Conservation (phyloP, 2,113 vertebrate species). For the Coptodon bakossiorum region DNA sequence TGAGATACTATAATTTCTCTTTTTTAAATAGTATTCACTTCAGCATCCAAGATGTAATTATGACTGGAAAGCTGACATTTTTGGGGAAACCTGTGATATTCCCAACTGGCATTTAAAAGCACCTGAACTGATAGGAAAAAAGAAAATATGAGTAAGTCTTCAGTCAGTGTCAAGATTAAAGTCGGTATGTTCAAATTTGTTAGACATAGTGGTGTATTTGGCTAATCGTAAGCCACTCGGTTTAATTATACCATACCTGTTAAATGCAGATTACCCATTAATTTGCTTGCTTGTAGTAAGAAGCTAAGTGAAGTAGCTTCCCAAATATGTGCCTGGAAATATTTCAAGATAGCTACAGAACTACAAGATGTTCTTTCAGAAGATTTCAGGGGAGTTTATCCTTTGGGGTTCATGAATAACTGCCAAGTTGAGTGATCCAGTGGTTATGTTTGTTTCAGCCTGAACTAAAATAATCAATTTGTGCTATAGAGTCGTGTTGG, state of each 20-base stretch:
- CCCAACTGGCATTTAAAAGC: background rate
- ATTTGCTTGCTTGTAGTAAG: background rate
- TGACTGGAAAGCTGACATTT: background rate
- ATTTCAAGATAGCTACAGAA: background rate
- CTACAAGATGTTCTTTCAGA: background rate
- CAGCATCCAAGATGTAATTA: background rate
- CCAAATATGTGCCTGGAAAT: background rate
- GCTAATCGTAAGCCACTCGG: rapidly evolving
- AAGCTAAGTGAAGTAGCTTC: background rate
- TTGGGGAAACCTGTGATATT: background rate
- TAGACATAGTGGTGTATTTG: rapidly evolving
- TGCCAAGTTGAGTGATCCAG: background rate
- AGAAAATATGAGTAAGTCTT: background rate
- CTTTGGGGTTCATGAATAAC: background rate
- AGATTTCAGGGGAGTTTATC: background rate
- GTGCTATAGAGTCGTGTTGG: background rate
- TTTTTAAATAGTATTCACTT: background rate
- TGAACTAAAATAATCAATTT: background rate
- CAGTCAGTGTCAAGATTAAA: background rate
- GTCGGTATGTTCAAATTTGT: background rate
- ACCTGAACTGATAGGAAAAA: background rate
- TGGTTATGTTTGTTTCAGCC: background rate
- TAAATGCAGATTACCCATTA: background rate
- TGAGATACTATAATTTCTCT: background rate
- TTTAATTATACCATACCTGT: background rate